Evolutionary conservation across 2,113 vertebrate genomes (phyloP), one percentile per base, ranked within the genome.

Genomic region (Hippopotamus amphibius): DNA sequence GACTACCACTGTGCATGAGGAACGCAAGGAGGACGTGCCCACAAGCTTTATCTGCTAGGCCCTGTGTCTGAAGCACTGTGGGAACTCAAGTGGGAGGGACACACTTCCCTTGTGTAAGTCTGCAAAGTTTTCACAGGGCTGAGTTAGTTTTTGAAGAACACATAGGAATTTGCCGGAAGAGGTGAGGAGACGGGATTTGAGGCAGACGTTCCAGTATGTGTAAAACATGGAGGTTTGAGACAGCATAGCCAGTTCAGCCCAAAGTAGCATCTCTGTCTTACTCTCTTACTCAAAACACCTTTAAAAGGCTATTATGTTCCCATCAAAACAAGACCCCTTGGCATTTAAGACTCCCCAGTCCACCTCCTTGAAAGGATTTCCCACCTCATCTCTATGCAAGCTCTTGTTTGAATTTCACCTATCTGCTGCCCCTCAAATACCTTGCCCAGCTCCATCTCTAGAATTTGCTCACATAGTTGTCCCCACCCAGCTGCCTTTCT

Each of bases 401-500:
- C 88, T 96, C 41, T 94, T 76, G 37, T 57, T 63, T 76, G n/a
- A 48, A 86, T 80, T 85, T 93, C 59, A 90, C 53, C 30, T 37
- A 33, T 89, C 71, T 95, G 26, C 79, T 61, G 12, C 80, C 24
- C 30, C 71, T n/a, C 16, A 69, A 68, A 76, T 89, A 68, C 43
- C n/a, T 48, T 46, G 41, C 24, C 22, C 10, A 90, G 61, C 6
- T 66, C 65, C 43, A 65, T 76, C 50, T 61, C 65, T 15, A 80
- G 57, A 93, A 92, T 87, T 92, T 79, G 43, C n/a, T 86, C 71
- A 72, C 6, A 21, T n/a, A 5, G 81, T 46, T 85, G 24, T 82
- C 46, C 3, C 13, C 19, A 77, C 13, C 65, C 43, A 22, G 76
- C n/a, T 88, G 84, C 22, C 71, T n/a, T 66, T 82, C 63, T 48